Base-by-base conservation (phyloP, 2,888 invertebrate genomes). In the Cetonia aurata region DNA sequence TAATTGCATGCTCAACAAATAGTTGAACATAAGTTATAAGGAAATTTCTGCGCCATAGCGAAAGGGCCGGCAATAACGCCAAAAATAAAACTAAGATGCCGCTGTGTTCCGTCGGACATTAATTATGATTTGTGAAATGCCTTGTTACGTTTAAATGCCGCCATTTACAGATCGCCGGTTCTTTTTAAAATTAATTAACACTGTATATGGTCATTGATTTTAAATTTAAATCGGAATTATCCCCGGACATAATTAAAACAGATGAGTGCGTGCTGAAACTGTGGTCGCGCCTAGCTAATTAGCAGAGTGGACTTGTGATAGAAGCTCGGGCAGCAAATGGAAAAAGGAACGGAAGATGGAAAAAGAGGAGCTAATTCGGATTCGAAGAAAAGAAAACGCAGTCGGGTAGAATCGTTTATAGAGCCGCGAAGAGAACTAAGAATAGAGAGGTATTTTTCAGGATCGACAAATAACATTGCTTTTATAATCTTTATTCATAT, bases 161-260 rank as follows among this genome's bases (percentile, higher is more conserved):
- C 48, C 48, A 48, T 48, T 60, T 60, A 33, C 25, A 13, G 62
- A 48, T 33, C 62, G 48, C 48, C 48, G 31, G 62, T 6, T 62
- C 53, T 66, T 67, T 42, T 67, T 56, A 46, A 67, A 56, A 67
- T 67, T 52, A 46, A 53, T 56, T 67, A 62, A 33, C 56, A 13
- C 67, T 56, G 42, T 67, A 67, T 55, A 67, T 56, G 67, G 67
- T 46, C 56, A 56, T 53, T 31, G 67, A 67, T 67, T 67, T 67
- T 53, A 67, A 67, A 56, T 67, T 67, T 67, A 67, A 67, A 67
- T 67, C 67, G 67, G 53, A 55, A 53, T 56, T 67, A 67, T 56
- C 46, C 44, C 19, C 15, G 56, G 33, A 56, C 56, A 56, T 67
- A 67, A 67, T 67, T 67, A 67, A 67, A 53, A 67, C 53, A 17